Percentiles rank a stretch among this genome's conserved stretches.
phyloP scores from a whole-genome alignment of 2,113 vertebrate genomes.

The Istiophorus platypterus region DNA sequence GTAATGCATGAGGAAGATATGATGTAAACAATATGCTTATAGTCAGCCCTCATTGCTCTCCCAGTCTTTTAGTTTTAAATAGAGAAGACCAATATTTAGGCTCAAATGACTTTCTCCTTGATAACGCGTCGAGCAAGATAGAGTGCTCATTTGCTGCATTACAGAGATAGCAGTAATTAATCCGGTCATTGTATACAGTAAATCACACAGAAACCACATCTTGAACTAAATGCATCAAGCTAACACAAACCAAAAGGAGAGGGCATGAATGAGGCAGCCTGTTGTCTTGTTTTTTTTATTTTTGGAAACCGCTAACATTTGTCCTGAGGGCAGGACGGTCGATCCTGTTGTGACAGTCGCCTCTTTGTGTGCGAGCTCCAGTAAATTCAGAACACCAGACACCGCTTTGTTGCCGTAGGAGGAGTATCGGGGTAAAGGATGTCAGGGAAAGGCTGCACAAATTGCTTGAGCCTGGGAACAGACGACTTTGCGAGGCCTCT shows the following conservation, averaged over 20 bases:
- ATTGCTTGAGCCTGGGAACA: conserved; percentile 31
- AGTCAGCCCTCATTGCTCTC: not conserved
- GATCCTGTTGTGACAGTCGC: conserved; percentile 15
- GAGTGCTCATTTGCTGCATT: not conserved
- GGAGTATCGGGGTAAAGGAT: conserved; percentile 12
- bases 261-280: conserved; percentile 11
- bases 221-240: not conserved
- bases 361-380: conserved; percentile 31
- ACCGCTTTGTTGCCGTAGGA: conserved; percentile 23
- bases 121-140: not conserved
- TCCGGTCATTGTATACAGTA: not conserved
- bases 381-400: conserved; percentile 21
- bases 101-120: conserved; percentile 1
- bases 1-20: conserved; percentile 24
- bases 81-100: conserved; percentile 18
- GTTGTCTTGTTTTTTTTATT: conserved; percentile 21
- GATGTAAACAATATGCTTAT: conserved; percentile 36
- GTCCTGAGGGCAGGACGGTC: conserved; percentile 25
- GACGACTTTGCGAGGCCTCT: conserved; percentile 37
- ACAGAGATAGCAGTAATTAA: not conserved
- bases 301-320: conserved; percentile 31
- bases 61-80: not conserved
- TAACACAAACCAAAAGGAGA: not conserved
- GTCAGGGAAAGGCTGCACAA: conserved; percentile 37
- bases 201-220: conserved; percentile 9